Conservation (phyloP, 1,140 invertebrate genomes). For the Triops longicaudatus region DNA sequence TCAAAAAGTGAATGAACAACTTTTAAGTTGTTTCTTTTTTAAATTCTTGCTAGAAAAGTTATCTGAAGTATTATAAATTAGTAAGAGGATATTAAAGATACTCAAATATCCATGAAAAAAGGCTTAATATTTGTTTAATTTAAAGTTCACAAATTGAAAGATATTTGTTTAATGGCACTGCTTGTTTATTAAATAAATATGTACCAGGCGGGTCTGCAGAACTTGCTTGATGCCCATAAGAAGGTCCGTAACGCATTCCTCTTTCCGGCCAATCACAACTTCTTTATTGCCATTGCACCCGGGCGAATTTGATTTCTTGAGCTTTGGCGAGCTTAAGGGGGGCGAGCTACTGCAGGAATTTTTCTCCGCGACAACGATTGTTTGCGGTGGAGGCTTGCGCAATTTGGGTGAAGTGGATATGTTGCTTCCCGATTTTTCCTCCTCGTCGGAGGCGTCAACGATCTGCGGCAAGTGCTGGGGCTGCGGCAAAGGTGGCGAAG, state of each 20-base stretch:
- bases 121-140: too few species aligned
- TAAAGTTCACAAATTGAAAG: not conserved
- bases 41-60: too few species aligned
- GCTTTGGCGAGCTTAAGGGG: conserved; percentile 31
- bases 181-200: conserved; percentile 19
- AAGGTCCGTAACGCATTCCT: conserved; percentile 31
- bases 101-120: too few species aligned
- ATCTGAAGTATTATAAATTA: too few species aligned
- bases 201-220: conserved; percentile 31
- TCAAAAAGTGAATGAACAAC: too few species aligned
- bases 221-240: conserved; percentile 31
- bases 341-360: conserved; percentile 31
- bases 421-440: not conserved
- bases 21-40: too few species aligned
- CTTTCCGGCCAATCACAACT: conserved; percentile 19
- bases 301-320: not conserved
- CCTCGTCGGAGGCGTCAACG: not conserved
- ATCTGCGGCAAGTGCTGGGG: conserved; percentile 36
- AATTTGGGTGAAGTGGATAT: not conserved
- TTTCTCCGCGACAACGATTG: not conserved
- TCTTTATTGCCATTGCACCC: not conserved
- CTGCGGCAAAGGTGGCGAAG: conserved; percentile 34
- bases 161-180: conserved; percentile 13
- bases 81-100: too few species aligned
- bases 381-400: not conserved